These are phyloP conservation scores for Bothrops jararaca DNA, from an alignment of 2,113 vertebrate genomes.

Conservation along the genomic window DNA sequence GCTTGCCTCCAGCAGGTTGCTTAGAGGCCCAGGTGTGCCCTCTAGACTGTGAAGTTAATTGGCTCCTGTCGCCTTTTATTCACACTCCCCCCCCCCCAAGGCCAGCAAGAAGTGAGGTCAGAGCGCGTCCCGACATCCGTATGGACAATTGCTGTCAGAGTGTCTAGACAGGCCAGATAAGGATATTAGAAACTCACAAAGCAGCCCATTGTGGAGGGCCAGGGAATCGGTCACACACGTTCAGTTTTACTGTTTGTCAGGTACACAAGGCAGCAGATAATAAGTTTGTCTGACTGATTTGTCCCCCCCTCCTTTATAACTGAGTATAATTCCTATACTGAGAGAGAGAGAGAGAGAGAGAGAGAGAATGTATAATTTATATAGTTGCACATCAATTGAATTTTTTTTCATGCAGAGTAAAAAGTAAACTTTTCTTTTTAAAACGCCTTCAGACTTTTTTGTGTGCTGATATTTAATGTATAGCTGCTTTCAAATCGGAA, in stretches of 20 bases:
- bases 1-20: neutral
- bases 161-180: constrained; percentile 78
- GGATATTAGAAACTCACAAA: constrained; percentile 73
- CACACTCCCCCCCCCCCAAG: neutral
- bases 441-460: neutral
- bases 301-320: constrained; percentile 30
- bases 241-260: constrained; percentile 46
- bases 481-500: neutral
- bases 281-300: constrained; percentile 20
- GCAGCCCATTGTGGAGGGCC: constrained; percentile 67
- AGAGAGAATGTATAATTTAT: neutral
- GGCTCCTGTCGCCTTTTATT: neutral
- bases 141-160: constrained; percentile 64
- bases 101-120: constrained; percentile 50
- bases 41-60: neutral
- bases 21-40: constrained; percentile 46
- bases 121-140: constrained; percentile 46
- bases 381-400: neutral
- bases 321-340: neutral
- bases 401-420: neutral
- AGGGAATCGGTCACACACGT: constrained; percentile 66
- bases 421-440: neutral
- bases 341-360: neutral
- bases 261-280: constrained; percentile 47
- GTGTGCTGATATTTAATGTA: neutral